Conservation (phyloP, 1,140 invertebrate species). For the Drosophila sulfurigaster region DNA sequence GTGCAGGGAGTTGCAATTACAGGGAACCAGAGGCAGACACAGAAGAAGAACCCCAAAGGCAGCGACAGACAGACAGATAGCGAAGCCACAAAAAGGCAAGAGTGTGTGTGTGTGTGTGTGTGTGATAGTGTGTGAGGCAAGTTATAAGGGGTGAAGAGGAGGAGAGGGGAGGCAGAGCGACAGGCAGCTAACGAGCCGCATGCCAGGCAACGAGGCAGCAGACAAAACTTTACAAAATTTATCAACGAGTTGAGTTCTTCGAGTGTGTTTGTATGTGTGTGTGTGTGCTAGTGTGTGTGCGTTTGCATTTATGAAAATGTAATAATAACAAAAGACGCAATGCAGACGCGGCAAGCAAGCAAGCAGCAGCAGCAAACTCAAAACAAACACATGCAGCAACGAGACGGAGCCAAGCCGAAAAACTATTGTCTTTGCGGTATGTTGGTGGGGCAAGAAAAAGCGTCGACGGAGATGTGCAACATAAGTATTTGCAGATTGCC, state of each 20-base stretch:
- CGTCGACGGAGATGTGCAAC: slow-evolving; percentile 25
- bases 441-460: neutral
- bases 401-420: slow-evolving; percentile 13
- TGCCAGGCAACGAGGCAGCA: slow-evolving; percentile 65
- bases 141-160: neutral
- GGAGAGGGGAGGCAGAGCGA: slow-evolving; percentile 1
- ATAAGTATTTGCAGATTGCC: slow-evolving; percentile 60
- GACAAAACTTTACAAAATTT: slow-evolving; percentile 81
- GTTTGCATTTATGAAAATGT: slow-evolving; percentile 82
- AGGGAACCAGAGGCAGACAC: slow-evolving; percentile 16
- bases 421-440: slow-evolving; percentile 20
- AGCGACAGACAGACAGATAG: slow-evolving; percentile 22
- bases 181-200: slow-evolving; percentile 72
- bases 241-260: slow-evolving; percentile 63
- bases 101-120: neutral
- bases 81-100: slow-evolving; percentile 41
- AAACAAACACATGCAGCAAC: slow-evolving; percentile 48
- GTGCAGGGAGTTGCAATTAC: slow-evolving; percentile 38
- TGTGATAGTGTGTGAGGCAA: neutral
- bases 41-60: neutral
- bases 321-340: slow-evolving; percentile 83
- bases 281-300: slow-evolving; percentile 42
- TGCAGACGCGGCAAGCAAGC: slow-evolving; percentile 62
- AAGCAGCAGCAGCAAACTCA: slow-evolving; percentile 37
- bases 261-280: slow-evolving; percentile 24